Percentiles rank a stretch among this genome's conserved stretches.
phyloP scores from a whole-genome alignment of 1,140 invertebrate genomes.

The Brachionus koreanus region DNA sequence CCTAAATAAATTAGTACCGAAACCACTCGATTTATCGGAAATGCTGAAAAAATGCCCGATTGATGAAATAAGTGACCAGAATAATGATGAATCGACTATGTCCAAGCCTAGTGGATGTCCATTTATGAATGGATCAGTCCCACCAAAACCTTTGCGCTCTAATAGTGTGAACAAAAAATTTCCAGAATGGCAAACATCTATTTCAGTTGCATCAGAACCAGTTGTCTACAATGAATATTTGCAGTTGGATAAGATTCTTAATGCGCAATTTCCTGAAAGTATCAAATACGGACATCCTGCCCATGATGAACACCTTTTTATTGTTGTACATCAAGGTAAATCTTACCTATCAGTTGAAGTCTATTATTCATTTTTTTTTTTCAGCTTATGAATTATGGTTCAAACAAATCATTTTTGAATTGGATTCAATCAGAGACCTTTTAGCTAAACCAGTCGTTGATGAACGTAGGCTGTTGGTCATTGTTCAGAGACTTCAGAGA shows the following conservation, averaged over 20 bases:
- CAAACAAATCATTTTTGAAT: constrained; percentile 94
- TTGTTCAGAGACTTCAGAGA: constrained; percentile 82
- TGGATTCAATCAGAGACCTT: constrained; percentile 81
- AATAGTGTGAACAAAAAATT: constrained; percentile 44
- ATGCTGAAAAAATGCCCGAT: not conserved
- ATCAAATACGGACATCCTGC: constrained; percentile 68
- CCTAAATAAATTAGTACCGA: constrained; percentile 2
- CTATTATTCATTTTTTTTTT: constrained; percentile 51
- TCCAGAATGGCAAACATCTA: constrained; percentile 44
- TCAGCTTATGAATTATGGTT: constrained; percentile 99
- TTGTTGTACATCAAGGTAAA: constrained; percentile 91
- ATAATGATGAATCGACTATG: not conserved
- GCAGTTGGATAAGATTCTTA: constrained; percentile 78
- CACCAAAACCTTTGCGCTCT: not conserved
- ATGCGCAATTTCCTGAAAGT: constrained; percentile 77
- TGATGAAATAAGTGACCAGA: not conserved
- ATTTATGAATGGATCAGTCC: not conserved
- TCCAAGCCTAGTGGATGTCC: not conserved
- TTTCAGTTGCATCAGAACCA: constrained; percentile 44
- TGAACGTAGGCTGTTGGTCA: constrained; percentile 84
- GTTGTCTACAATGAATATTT: constrained; percentile 46
- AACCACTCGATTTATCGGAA: not conserved
- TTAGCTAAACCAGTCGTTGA: constrained; percentile 71
- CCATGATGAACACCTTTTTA: constrained; percentile 96
- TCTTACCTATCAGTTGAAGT: not conserved